Evolutionary conservation across 2,113 vertebrate genomes (phyloP).

Genomic region (Callochromis pleurospilus): DNA sequence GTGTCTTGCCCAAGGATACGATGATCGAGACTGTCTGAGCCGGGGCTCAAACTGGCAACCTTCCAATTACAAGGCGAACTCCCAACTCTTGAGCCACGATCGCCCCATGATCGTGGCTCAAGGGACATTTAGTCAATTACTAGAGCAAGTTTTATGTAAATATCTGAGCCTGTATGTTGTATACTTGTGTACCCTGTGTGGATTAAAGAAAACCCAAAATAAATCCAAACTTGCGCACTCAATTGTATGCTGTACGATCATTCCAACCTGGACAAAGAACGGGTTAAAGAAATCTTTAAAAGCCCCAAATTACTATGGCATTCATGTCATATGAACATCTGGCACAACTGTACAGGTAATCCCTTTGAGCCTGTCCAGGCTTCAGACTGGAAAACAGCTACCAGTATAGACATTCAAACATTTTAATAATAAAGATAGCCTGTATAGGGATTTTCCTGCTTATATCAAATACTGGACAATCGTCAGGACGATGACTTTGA

Average conservation of each 20-base stretch:
- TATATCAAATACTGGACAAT: neutral
- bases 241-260: neutral
- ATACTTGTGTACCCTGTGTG: neutral
- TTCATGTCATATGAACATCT: neutral
- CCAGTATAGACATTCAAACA: neutral
- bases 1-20: neutral
- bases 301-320: neutral
- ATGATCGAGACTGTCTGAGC: neutral
- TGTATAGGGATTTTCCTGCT: neutral
- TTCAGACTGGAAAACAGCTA: neutral
- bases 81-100: neutral
- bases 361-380: neutral
- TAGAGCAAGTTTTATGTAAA: neutral
- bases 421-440: neutral
- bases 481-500: neutral
- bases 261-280: neutral
- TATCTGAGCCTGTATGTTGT: neutral
- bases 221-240: neutral
- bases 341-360: neutral
- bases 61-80: neutral
- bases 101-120: neutral
- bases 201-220: neutral
- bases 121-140: neutral
- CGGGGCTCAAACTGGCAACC: rapidly evolving
- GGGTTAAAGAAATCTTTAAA: neutral